phyloP scores from a whole-genome alignment of 2,113 vertebrate genomes.

The Petromus typicus region DNA sequence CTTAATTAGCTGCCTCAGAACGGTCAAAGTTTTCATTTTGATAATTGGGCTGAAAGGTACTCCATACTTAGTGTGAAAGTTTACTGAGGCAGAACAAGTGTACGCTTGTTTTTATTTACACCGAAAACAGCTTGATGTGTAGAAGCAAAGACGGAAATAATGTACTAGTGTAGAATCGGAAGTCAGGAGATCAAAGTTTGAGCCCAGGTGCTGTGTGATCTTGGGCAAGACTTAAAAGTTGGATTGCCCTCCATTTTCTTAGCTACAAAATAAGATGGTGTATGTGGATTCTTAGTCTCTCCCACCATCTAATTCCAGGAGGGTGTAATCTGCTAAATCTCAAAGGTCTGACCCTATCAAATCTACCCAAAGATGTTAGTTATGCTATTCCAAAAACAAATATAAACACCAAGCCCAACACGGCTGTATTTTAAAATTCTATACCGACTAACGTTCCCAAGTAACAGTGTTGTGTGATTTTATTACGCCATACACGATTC shows the following conservation, averaged over 20 bases:
- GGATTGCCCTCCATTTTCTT: background rate
- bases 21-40: slow-evolving; percentile 2
- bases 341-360: background rate
- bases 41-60: slow-evolving; percentile 64
- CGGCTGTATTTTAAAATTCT: background rate
- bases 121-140: background rate
- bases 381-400: background rate
- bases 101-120: slow-evolving; percentile 65
- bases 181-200: background rate
- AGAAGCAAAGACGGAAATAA: slow-evolving; percentile 38
- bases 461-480: background rate
- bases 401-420: background rate
- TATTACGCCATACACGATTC: background rate
- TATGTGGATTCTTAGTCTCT: background rate
- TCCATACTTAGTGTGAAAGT: slow-evolving; percentile 39
- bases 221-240: background rate
- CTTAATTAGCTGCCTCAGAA: slow-evolving; percentile 42
- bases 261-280: background rate
- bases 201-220: background rate
- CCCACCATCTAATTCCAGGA: background rate
- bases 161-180: fast-evolving
- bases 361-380: slow-evolving; percentile 5
- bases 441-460: background rate
- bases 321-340: background rate
- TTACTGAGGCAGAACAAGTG: slow-evolving; percentile 56